Conservation (phyloP, 2,113 vertebrate species). For the Orycteropus afer region DNA sequence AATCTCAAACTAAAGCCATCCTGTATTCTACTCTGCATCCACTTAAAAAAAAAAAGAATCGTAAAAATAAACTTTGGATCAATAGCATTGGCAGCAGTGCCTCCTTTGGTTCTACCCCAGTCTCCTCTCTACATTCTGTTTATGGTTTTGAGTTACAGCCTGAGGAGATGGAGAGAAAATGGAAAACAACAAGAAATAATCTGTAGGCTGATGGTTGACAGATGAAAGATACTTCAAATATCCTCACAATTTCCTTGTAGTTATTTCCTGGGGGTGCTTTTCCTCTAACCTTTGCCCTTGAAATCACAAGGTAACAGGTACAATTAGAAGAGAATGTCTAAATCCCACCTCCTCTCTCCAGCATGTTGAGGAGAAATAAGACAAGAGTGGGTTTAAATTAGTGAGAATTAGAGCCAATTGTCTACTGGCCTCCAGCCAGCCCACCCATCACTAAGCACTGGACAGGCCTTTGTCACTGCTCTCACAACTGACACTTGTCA, state of each 20-base stretch:
- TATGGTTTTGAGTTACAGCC: neutral
- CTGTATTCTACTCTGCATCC: accelerated
- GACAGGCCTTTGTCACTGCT: neutral
- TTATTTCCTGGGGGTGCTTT: neutral
- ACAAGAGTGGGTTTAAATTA: neutral
- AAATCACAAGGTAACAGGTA: neutral
- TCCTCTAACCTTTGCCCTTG: neutral
- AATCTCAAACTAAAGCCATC: neutral
- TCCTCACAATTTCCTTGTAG: neutral
- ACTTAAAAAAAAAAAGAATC: neutral
- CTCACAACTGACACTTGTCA: neutral
- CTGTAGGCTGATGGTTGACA: no score
- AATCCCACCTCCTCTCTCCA: neutral
- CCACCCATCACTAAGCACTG: neutral
- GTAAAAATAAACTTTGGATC: neutral
- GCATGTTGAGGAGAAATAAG: neutral
- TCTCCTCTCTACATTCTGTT: neutral
- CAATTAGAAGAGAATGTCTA: neutral
- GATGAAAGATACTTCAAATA: neutral
- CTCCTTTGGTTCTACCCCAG: neutral
- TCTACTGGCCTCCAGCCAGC: neutral
- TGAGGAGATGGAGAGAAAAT: neutral
- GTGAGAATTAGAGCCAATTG: neutral
- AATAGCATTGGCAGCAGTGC: neutral
- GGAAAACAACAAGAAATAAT: neutral